These are phyloP conservation scores for Nyctalus aviator DNA, from an alignment of 2,797 vertebrate species.

Conservation along the genomic window DNA sequence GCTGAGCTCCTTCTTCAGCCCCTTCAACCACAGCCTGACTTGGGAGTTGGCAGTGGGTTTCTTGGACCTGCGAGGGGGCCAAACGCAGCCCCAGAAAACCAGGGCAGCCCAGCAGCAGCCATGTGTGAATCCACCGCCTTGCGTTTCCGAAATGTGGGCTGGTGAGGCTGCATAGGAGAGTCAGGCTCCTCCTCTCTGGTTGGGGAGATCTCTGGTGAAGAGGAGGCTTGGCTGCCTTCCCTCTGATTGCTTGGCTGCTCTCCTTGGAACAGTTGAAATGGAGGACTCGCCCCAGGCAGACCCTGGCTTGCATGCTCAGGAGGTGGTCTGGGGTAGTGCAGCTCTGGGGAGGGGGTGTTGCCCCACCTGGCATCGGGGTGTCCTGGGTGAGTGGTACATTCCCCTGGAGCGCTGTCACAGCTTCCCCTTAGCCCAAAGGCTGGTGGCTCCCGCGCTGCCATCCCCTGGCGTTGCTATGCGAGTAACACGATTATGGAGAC, in stretches of 20 bases:
- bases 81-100: not conserved
- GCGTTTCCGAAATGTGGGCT: accelerated
- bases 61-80: not conserved
- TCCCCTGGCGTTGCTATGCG: not conserved
- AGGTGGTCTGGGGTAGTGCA: not conserved
- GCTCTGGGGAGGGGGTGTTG: accelerated
- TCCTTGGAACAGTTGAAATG: not conserved
- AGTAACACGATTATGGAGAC: conserved; percentile 24
- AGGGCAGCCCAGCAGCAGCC: not conserved
- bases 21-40: not conserved
- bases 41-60: not conserved
- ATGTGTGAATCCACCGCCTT: accelerated
- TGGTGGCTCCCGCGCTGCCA: not conserved
- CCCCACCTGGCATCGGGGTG: not conserved
- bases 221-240: not conserved
- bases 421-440: not conserved
- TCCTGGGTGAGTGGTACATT: not conserved
- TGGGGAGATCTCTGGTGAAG: not conserved
- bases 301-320: not conserved
- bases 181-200: not conserved
- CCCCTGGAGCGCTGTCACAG: accelerated
- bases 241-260: not conserved
- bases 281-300: not conserved
- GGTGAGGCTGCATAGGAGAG: not conserved
- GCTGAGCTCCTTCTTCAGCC: not conserved